Base-by-base conservation (phyloP, 23 tunicate species). In the Trididemnum nubilum region DNA sequence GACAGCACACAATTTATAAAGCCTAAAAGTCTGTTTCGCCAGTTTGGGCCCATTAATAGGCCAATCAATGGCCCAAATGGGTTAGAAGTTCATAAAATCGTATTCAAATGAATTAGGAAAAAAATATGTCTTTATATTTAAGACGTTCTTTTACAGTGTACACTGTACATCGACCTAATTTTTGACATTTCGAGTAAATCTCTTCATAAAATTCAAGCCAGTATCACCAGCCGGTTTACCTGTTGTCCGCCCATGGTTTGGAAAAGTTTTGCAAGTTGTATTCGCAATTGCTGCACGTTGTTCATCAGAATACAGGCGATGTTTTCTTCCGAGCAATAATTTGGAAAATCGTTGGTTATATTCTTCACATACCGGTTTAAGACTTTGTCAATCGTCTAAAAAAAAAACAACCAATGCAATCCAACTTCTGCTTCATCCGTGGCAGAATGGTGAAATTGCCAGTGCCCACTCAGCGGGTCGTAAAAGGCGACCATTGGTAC, bases 301-400 rank as follows among this genome's bases (percentile, higher is more conserved):
- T 96, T 96, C 99, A 96, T 96, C 69, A 96, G 64, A 40, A 96
- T 71, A 54, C 99, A 96, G 5, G 90, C 95, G 29, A 83, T 75
- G 32, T 83, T 75, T 23, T 90, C 96, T 32, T 79, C 73, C 12
- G 36, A 9, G 33, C 94, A 90, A 26, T 67, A 79, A 18, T 36
- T 36, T 2, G 85, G 65, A 66, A 96, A 96, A 39, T 96, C 99
- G 30, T 66, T 76, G 21, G 63, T 38, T 30, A 96, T 80, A 0
- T 82, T 72, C 24, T 74, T 84, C 44, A 70, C 92, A 52, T 96
- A 96, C 23, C 39, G 65, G 32, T 35, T 71, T 35, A 96, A 65
- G 2, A 90, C 89, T 36, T 80, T 81, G 9, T 86, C 92, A 15
- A 96, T 85, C 0, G 96, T 96, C 72, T 85, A 30, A 52, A 73